Conservation (phyloP, 37 sponge, comb jelly and placozoan species). For the Amphimedon queenslandica region DNA sequence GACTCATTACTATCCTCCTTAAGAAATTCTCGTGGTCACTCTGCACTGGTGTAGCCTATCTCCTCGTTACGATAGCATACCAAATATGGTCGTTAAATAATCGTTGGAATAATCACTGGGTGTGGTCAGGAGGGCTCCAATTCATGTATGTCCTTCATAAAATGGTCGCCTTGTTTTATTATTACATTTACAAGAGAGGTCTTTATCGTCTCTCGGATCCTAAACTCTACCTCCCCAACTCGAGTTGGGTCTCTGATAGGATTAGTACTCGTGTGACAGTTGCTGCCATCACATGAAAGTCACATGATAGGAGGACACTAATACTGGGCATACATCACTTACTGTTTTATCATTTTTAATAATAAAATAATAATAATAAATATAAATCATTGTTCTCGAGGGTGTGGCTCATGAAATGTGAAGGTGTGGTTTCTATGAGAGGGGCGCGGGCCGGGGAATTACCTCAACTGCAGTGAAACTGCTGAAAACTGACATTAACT, state of each 20-base stretch:
- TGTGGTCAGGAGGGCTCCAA: slow-evolving; percentile 62
- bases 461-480: too few species aligned
- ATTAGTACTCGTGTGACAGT: slow-evolving; percentile 36
- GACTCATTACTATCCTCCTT: slow-evolving; percentile 58
- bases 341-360: too few species aligned
- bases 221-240: slow-evolving; percentile 82
- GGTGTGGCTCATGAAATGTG: too few species aligned
- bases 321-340: too few species aligned
- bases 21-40: slow-evolving; percentile 72
- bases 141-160: slow-evolving; percentile 63
- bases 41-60: slow-evolving; percentile 49
- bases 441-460: too few species aligned
- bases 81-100: slow-evolving; percentile 72
- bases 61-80: slow-evolving; percentile 47
- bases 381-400: too few species aligned
- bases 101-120: slow-evolving; percentile 34
- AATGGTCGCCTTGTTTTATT: slow-evolving; percentile 64
- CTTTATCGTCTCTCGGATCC: slow-evolving; percentile 68
- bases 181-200: slow-evolving; percentile 85
- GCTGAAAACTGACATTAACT: too few species aligned
- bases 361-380: too few species aligned
- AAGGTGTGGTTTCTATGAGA: too few species aligned
- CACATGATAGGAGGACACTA: too few species aligned
- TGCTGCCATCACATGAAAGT: too few species aligned
- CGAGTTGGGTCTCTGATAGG: slow-evolving; percentile 53